Base-by-base conservation (phyloP, 2,888 invertebrate genomes). In the Atethmia centrago region DNA sequence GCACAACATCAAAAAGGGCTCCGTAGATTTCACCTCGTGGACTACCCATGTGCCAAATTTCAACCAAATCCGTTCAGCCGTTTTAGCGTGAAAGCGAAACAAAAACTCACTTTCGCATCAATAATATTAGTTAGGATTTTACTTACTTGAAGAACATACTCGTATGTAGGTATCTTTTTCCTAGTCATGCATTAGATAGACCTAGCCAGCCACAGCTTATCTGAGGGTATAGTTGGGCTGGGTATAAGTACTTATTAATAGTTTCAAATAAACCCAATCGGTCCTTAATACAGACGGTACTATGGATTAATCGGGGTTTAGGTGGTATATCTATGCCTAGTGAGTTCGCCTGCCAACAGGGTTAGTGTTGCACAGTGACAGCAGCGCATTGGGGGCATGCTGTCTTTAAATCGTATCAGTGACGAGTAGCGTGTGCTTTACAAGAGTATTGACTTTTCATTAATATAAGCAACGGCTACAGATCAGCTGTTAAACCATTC, bases 381-480 rank as follows among this genome's bases (percentile, higher is more conserved):
- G 14, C 1, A 1, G 45, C 36, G 25, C 45, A 47, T 55, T 25
- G 45, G 25, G 25, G 36, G 36, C 45, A 21, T 45, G 31, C 16
- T 21, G n/a, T 14, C 28, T 53, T 19, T n/a, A 21, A 16, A 10
- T 55, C 40, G 45, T 51, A 55, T 45, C 21, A 36, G 25, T 31
- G 63, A 45, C 40, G 28, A 36, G 19, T 36, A 10, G 28, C 47
- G 10, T 5, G 49, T 28, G n/a, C 10, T 10, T 64, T 31, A 62
- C 47, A 19, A n/a, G 55, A 28, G n/a, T n/a, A n/a, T 28, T 40
- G 28, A n/a, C n/a, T 19, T 14, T 74, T n/a, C 14, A 75, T 25
- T 42, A n/a, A 45, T n/a, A 10, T 66, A 51, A 74, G n/a, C 10
- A 58, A 67, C 45, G 14, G 8, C 28, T 14, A 70, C n/a, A n/a